Conservation (phyloP, 2,888 invertebrate species). For the Leptinotarsa peninsularis region DNA sequence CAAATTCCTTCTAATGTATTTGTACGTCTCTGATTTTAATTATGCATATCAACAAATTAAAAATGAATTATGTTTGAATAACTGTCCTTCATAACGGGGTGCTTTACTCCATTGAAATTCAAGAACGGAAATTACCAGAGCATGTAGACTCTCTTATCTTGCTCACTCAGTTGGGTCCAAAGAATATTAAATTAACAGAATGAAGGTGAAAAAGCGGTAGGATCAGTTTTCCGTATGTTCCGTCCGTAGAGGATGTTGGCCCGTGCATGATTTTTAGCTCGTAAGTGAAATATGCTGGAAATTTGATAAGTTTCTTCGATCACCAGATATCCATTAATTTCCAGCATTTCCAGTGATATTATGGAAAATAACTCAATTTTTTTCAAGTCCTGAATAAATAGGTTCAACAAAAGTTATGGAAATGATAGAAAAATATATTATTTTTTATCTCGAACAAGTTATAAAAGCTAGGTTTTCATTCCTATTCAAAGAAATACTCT, state of each 20-base stretch:
- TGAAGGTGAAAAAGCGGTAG: background rate
- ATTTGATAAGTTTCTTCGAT: no score
- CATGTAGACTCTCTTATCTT: constrained; percentile 4
- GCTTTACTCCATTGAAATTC: constrained; percentile 9
- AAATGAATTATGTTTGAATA: constrained; percentile 6
- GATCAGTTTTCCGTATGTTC: background rate
- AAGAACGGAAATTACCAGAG: constrained; percentile 10
- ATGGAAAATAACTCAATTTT: no score
- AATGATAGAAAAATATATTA: no score
- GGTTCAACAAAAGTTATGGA: no score
- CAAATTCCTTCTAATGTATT: background rate
- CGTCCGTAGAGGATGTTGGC: background rate
- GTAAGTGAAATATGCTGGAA: no score
- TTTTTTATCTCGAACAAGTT: no score
- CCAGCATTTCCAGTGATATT: no score
- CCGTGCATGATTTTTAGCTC: no score
- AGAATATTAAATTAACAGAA: background rate
- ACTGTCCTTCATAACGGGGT: constrained; percentile 18
- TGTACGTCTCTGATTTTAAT: background rate
- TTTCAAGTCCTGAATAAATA: no score
- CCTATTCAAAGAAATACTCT: no score
- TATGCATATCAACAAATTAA: background rate
- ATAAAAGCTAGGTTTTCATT: no score
- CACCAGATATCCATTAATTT: no score
- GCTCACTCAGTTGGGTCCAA: background rate